phyloP scores from a whole-genome alignment of 2,888 invertebrate genomes.

The Spicauda simplicius region DNA sequence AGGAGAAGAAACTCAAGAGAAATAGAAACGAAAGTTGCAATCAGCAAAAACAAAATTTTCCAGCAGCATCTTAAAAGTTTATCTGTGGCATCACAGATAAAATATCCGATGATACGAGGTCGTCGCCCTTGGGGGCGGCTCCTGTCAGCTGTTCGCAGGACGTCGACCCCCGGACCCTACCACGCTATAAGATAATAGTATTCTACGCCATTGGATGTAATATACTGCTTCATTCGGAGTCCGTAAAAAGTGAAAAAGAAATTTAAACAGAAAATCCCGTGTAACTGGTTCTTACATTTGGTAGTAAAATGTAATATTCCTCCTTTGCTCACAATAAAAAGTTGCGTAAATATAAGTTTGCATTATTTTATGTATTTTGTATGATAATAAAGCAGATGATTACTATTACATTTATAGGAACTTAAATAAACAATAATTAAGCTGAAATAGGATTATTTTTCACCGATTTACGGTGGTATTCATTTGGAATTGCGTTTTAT shows the following conservation, averaged over 20 bases:
- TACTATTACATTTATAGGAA: too few species aligned
- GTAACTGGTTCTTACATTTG: not conserved
- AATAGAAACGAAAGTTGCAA: not conserved
- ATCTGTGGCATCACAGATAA: constrained; percentile 16
- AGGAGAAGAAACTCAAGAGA: too few species aligned
- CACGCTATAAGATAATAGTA: not conserved
- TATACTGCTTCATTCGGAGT: not conserved
- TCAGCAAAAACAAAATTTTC: not conserved
- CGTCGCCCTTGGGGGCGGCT: constrained; percentile 63
- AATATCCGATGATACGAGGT: constrained; percentile 46
- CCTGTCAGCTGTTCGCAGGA: constrained; percentile 73
- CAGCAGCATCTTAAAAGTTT: constrained; percentile 1
- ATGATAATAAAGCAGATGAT: too few species aligned
- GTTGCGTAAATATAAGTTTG: too few species aligned
- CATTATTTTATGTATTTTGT: too few species aligned
- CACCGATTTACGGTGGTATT: too few species aligned
- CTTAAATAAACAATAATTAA: too few species aligned
- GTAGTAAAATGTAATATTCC: too few species aligned
- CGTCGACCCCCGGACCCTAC: constrained; percentile 55
- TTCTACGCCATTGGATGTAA: constrained; percentile 14
- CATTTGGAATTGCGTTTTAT: too few species aligned
- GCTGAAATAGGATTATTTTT: too few species aligned
- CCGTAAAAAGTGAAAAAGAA: not conserved
- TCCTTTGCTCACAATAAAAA: too few species aligned
- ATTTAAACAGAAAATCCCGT: not conserved